phyloP scores from a whole-genome alignment of 1,140 invertebrate genomes.

The Helicoverpa zea region DNA sequence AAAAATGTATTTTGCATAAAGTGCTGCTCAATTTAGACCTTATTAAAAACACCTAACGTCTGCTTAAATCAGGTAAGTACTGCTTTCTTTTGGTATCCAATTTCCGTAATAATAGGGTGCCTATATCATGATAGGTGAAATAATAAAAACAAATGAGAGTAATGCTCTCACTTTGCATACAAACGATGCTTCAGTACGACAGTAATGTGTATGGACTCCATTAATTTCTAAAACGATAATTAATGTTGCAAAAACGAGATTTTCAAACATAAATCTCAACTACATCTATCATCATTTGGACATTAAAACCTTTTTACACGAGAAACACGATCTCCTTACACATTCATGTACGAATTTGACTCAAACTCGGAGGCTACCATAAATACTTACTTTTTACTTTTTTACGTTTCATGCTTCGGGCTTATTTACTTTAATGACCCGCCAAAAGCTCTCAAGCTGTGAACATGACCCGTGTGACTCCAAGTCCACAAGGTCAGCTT shows the following conservation, averaged over 20 bases:
- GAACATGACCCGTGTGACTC: conserved; percentile 32
- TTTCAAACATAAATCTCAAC: conserved; percentile 28
- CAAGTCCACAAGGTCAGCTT: conserved; percentile 34
- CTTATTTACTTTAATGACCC: conserved; percentile 29
- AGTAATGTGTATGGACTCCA: not conserved
- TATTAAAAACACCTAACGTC: too few species aligned
- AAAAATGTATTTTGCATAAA: too few species aligned
- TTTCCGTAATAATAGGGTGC: too few species aligned
- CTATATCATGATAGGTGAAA: too few species aligned
- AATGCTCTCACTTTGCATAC: conserved; percentile 13
- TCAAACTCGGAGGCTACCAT: too few species aligned
- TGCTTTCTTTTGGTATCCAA: too few species aligned
- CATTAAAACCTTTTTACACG: not conserved
- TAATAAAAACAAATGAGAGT: not conserved
- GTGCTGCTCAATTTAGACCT: too few species aligned
- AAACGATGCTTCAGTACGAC: not conserved
- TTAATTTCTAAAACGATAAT: conserved; percentile 39
- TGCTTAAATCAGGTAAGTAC: too few species aligned
- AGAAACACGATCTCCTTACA: not conserved
- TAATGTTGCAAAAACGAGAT: conserved; percentile 37
- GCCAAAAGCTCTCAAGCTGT: conserved; percentile 32
- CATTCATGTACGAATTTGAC: too few species aligned
- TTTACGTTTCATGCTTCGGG: not conserved
- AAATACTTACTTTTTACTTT: not conserved
- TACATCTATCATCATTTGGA: not conserved